A percentile compares a stretch with the other conserved stretches of the same genome.
Conservation (phyloP, 2,113 vertebrate species). For the Climacteris rufus region DNA sequence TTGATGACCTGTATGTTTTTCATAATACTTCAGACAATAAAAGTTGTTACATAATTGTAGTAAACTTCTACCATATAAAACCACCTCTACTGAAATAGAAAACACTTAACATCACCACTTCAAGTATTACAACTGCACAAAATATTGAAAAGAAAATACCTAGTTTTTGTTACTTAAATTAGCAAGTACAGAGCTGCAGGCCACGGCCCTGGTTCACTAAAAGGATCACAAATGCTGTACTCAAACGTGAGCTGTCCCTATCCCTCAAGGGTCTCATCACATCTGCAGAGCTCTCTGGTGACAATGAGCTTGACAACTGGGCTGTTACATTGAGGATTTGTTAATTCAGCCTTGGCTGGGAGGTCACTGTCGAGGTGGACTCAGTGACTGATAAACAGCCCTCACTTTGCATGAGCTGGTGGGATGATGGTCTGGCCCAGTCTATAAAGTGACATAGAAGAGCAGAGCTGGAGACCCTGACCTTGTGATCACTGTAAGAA, state of each 20-base stretch:
- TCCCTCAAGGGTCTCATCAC: not conserved
- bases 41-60: not conserved
- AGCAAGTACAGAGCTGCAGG: not conserved
- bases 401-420: not conserved
- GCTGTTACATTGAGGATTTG: not conserved
- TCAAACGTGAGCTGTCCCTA: not conserved
- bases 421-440: not conserved
- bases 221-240: not conserved
- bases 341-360: constrained; percentile 30
- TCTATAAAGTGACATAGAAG: not conserved
- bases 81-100: not conserved
- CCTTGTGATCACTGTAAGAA: not conserved
- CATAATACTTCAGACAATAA: not conserved
- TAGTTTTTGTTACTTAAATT: not conserved
- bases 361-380: not conserved
- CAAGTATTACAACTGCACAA: not conserved
- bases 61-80: not conserved
- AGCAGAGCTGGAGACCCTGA: not conserved
- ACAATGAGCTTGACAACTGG: not conserved
- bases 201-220: not conserved
- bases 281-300: not conserved
- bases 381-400: not conserved
- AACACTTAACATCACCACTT: not conserved
- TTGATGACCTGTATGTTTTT: not conserved
- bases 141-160: not conserved